Conservation (phyloP, 2,113 vertebrate genomes). For the Pangasianodon hypophthalmus region DNA sequence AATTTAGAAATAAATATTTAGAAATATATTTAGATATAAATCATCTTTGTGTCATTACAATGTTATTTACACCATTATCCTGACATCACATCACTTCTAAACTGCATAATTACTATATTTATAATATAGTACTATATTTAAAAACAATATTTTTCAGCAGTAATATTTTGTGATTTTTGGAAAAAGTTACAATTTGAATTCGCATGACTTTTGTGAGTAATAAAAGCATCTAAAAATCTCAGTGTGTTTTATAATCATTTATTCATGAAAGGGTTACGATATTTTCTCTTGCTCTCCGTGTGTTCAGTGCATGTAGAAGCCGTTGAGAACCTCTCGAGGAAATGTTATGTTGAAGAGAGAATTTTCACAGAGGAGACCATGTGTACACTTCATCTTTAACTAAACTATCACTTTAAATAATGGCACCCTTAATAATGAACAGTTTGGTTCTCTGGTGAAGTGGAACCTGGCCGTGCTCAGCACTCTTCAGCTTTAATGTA, state of each 20-base stretch:
- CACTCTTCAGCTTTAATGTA: conserved; percentile 34
- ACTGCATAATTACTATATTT: not conserved
- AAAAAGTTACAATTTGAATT: not conserved
- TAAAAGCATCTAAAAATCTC: not conserved
- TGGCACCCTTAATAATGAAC: not conserved
- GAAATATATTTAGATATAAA: no score
- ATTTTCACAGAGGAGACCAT: not conserved
- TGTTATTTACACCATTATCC: not conserved
- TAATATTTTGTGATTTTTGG: not conserved
- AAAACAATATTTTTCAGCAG: not conserved
- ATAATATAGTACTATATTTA: not conserved
- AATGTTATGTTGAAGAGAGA: not conserved
- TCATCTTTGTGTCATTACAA: no score
- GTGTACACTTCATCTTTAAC: not conserved
- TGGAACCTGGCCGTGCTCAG: not conserved
- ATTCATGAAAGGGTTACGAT: not conserved
- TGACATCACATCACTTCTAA: not conserved
- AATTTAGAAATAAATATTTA: no score
- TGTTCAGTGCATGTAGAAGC: not conserved
- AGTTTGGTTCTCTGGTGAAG: not conserved
- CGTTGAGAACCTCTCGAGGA: not conserved
- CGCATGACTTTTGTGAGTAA: not conserved
- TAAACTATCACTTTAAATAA: not conserved
- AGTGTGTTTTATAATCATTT: not conserved
- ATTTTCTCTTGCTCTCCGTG: not conserved